phyloP scores from a whole-genome alignment of 2,888 invertebrate genomes.

The Agriopis marginaria region DNA sequence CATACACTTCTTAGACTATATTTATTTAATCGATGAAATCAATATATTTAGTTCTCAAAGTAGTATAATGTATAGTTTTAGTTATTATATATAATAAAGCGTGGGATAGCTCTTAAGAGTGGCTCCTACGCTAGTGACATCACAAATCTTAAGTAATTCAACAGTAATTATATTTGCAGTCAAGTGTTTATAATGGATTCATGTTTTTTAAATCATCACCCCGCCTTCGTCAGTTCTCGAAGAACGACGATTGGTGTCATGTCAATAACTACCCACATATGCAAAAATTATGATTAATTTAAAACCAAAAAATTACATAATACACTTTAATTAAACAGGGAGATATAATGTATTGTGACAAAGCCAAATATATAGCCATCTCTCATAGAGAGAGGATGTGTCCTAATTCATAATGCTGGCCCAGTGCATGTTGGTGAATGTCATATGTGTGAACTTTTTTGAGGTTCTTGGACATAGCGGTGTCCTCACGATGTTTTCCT shows the following conservation, averaged over 20 bases:
- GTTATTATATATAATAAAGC: slow-evolving; percentile 43
- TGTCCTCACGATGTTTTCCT: too few species aligned
- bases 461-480: too few species aligned
- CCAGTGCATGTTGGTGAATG: too few species aligned
- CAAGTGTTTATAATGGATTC: slow-evolving; percentile 41
- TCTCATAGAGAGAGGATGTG: too few species aligned
- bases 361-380: too few species aligned
- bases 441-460: too few species aligned
- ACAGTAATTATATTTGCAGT: slow-evolving; percentile 51
- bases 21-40: background rate
- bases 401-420: too few species aligned
- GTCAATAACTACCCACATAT: too few species aligned
- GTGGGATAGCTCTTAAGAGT: slow-evolving; percentile 48
- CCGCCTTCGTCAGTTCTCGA: slow-evolving; percentile 51
- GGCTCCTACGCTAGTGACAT: slow-evolving; percentile 50
- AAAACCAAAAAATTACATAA: too few species aligned
- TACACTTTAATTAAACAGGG: too few species aligned
- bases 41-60: slow-evolving; percentile 5
- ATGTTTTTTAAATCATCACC: slow-evolving; percentile 53
- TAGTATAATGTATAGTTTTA: slow-evolving; percentile 10
- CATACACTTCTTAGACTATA: background rate
- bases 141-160: slow-evolving; percentile 33
- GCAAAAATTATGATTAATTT: too few species aligned
- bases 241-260: slow-evolving; percentile 8
- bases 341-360: too few species aligned